Evolutionary conservation across 2,888 invertebrate species (phyloP).

Genomic region (Netelia virgata): DNA sequence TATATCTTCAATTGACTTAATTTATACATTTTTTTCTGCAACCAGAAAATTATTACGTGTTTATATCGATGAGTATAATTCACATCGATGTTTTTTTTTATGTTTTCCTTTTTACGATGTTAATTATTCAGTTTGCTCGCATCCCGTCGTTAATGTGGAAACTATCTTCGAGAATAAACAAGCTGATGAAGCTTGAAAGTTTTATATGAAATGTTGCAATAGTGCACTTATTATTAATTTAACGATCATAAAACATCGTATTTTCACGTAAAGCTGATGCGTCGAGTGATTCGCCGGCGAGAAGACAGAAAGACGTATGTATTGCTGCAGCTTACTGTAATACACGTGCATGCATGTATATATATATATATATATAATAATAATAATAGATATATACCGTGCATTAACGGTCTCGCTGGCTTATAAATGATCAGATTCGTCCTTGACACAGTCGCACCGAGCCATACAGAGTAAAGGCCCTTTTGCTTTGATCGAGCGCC

Average conservation of each 20-base stretch:
- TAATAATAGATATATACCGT: slow-evolving; percentile 23
- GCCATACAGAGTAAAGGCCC: slow-evolving; percentile 60
- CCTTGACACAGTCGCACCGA: slow-evolving; percentile 70
- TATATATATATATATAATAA: slow-evolving; percentile 33
- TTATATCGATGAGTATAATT: neutral
- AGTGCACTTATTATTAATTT: slow-evolving; percentile 43
- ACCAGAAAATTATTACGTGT: neutral
- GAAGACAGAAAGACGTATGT: slow-evolving; percentile 14
- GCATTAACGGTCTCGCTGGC: slow-evolving; percentile 49
- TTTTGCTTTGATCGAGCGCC: slow-evolving; percentile 67
- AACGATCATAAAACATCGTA: slow-evolving; percentile 10
- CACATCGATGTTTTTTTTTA: neutral
- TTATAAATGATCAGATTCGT: slow-evolving; percentile 64
- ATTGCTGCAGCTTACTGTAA: neutral
- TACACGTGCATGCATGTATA: slow-evolving; percentile 5
- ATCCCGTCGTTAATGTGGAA: slow-evolving; percentile 10
- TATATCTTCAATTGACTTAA: neutral
- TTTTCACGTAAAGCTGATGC: slow-evolving; percentile 36
- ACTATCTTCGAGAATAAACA: slow-evolving; percentile 11
- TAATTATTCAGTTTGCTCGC: neutral
- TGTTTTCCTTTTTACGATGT: too few species aligned
- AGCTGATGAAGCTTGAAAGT: slow-evolving; percentile 5
- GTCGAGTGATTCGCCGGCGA: slow-evolving; percentile 15
- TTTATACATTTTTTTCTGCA: neutral
- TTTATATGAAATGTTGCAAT: neutral